Conservation (phyloP, 2,797 vertebrate genomes). For the Adelosebastes latens region DNA sequence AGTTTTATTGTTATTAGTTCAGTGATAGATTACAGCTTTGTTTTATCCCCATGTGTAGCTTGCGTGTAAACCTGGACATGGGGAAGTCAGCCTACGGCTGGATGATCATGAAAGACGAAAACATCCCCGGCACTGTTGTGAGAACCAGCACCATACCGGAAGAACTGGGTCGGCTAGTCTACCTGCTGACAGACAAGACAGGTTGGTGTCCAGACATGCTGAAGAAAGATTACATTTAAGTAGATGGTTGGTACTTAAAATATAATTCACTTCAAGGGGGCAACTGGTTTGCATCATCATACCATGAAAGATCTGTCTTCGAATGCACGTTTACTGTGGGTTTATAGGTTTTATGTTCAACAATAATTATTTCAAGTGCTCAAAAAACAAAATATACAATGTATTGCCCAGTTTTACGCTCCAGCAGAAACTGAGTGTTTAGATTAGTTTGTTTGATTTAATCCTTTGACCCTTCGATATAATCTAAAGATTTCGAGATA, state of each 20-base stretch:
- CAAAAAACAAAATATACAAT: not conserved
- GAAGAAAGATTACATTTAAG: not conserved
- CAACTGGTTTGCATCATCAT: not conserved
- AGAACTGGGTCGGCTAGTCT: conserved; percentile 94
- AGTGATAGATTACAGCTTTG: not conserved
- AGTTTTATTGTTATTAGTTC: not conserved
- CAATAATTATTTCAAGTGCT: not conserved
- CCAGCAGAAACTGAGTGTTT: too few relatives aligned
- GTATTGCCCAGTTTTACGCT: too few relatives aligned
- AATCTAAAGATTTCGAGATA: too few relatives aligned
- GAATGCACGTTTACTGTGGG: not conserved
- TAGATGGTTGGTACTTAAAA: not conserved
- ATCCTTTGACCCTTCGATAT: too few relatives aligned
- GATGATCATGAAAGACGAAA: conserved; percentile 97
- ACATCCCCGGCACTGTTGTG: conserved; percentile 96
- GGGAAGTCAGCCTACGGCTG: conserved; percentile 96
- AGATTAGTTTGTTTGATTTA: too few relatives aligned
- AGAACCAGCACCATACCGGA: conserved; percentile 98
- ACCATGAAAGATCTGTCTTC: not conserved
- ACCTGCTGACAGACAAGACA: conserved; percentile 97
- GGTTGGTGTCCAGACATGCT: conserved; percentile 76
- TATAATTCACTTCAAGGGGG: not conserved
- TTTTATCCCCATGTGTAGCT: conserved; percentile 72
- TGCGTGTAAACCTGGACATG: conserved; percentile 98
- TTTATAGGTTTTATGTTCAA: not conserved